phyloP scores from a whole-genome alignment of 2,797 vertebrate genomes.

The Chelon auratus region DNA sequence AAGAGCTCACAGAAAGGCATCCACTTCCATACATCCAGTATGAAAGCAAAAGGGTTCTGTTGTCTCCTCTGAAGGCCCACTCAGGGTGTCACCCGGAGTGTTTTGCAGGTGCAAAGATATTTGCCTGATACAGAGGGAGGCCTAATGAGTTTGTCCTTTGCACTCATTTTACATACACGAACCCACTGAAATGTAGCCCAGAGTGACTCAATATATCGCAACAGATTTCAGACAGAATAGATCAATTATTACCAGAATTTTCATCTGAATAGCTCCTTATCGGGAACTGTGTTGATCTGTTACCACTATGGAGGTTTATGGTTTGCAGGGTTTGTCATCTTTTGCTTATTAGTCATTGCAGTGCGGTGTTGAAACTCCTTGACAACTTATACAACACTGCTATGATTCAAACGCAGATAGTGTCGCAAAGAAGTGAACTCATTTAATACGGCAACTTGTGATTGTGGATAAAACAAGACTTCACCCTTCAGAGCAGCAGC shows the following conservation, averaged over 20 bases:
- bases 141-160: constrained; percentile 66
- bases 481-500: constrained; percentile 26
- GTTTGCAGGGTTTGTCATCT: constrained; percentile 37
- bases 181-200: constrained; percentile 4
- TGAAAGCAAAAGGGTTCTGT: constrained; percentile 59
- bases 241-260: constrained; percentile 47
- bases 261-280: constrained; percentile 28
- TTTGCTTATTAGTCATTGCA: constrained; percentile 49
- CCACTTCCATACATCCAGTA: constrained; percentile 40
- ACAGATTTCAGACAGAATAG: constrained; percentile 29
- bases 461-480: constrained; percentile 31
- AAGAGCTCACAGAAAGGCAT: constrained; percentile 34
- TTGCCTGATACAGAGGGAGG: constrained; percentile 46
- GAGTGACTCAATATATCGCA: constrained; percentile 19
- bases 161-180: constrained; percentile 36
- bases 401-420: constrained; percentile 27
- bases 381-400: constrained; percentile 18
- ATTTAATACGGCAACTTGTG: constrained; percentile 17
- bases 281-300: constrained; percentile 30
- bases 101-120: constrained; percentile 60
- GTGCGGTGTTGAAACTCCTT: constrained; percentile 34
- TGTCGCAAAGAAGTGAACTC: constrained; percentile 7
- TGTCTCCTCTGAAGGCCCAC: constrained; percentile 36
- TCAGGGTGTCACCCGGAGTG: constrained; percentile 47
- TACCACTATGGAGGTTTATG: constrained; percentile 23